These are phyloP conservation scores for Donacobius atricapilla DNA, from an alignment of 2,113 vertebrate species.

Conservation along the genomic window DNA sequence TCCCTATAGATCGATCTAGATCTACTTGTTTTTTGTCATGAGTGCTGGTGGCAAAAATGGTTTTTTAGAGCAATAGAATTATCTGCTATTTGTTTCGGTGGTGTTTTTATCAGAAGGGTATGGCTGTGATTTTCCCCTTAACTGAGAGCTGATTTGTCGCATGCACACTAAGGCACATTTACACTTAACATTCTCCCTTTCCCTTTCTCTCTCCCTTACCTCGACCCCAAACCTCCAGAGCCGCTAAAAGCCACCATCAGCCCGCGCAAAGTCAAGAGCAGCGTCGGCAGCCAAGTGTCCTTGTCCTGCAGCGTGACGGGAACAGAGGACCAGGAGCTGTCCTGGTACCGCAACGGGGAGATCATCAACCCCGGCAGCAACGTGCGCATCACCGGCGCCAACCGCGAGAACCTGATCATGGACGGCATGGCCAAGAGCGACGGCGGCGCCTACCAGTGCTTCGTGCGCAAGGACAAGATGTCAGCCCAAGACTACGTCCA, in stretches of 20 bases:
- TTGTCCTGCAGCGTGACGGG: slow-evolving; percentile 93
- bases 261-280: slow-evolving; percentile 94
- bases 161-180: background rate
- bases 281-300: slow-evolving; percentile 95
- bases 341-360: slow-evolving; percentile 96
- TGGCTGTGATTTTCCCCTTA: background rate
- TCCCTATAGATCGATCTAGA: background rate
- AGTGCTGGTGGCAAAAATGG: background rate
- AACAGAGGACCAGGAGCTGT: slow-evolving; percentile 91
- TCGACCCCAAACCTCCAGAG: slow-evolving; percentile 70
- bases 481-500: slow-evolving; percentile 96
- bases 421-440: slow-evolving; percentile 98
- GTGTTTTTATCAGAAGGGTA: background rate
- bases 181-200: background rate
- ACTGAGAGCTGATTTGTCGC: background rate
- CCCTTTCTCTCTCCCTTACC: background rate
- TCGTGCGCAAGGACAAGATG: slow-evolving; percentile 91
- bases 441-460: slow-evolving; percentile 96
- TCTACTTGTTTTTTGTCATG: background rate
- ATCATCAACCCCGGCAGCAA: slow-evolving; percentile 91
- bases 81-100: background rate
- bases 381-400: slow-evolving; percentile 87
- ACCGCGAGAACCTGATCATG: slow-evolving; percentile 92
- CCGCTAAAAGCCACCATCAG: slow-evolving; percentile 93
- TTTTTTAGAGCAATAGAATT: background rate